A percentile compares a stretch with the other conserved stretches of the same genome.
Evolutionary conservation across 1,140 invertebrate species (phyloP).

Genomic region (Drosophila persimilis): DNA sequence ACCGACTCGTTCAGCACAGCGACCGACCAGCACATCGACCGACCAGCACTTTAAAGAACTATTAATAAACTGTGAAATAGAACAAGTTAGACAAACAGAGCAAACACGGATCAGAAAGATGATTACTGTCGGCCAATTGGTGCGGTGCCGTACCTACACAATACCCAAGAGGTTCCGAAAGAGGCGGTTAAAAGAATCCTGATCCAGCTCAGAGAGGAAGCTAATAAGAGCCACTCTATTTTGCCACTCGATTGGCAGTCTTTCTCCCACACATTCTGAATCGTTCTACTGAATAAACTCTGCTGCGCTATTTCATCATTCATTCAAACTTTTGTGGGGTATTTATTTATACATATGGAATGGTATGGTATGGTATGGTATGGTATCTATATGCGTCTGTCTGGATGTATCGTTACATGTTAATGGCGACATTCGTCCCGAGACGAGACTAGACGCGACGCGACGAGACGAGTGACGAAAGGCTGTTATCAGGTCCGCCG

Average conservation of each 20-base stretch:
- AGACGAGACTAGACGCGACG: conserved; percentile 26
- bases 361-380: conserved; percentile 10
- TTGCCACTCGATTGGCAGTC: too few species aligned
- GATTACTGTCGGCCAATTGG: too few species aligned
- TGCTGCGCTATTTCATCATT: conserved; percentile 44
- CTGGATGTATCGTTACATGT: conserved; percentile 17
- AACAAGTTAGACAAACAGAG: too few species aligned
- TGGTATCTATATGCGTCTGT: conserved; percentile 27
- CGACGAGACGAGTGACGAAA: conserved; percentile 63
- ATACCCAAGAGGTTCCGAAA: too few species aligned
- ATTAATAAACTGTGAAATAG: too few species aligned
- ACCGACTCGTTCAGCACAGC: not conserved
- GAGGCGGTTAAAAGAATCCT: too few species aligned
- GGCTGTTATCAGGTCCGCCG: conserved; percentile 63
- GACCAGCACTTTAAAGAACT: too few species aligned
- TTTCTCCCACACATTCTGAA: not conserved
- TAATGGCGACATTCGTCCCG: conserved; percentile 23
- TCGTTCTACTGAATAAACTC: not conserved
- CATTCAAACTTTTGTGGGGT: conserved; percentile 8
- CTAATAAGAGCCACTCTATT: too few species aligned
- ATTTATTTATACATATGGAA: conserved; percentile 11
- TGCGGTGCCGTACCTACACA: too few species aligned
- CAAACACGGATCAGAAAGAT: too few species aligned
- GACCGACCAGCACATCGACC: too few species aligned
- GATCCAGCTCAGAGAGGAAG: too few species aligned